Percentiles rank a stretch among this genome's conserved stretches.
Evolutionary conservation across 64 coral and sea anemone genomes (phyloP).

Genomic region (Trachythela sp.): DNA sequence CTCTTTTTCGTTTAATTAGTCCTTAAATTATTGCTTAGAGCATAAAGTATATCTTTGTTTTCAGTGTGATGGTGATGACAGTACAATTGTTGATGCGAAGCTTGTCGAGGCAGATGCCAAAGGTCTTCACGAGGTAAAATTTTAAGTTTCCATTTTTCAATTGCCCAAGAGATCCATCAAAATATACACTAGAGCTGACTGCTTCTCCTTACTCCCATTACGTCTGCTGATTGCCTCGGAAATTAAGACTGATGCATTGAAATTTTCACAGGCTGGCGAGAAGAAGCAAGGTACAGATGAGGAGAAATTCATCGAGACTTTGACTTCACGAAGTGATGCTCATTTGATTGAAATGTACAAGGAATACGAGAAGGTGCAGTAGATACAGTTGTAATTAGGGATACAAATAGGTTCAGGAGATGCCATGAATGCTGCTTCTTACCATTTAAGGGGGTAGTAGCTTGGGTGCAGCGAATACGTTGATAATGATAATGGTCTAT

Average conservation of each 20-base stretch:
- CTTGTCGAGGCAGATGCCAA: not conserved
- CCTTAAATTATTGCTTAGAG: not conserved
- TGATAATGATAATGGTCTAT: no score
- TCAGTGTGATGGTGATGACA: slow-evolving; percentile 5
- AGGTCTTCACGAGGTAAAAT: not conserved
- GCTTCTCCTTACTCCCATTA: no score
- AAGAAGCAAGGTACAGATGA: slow-evolving; percentile 49
- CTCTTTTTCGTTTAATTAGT: no score
- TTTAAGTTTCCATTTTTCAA: no score
- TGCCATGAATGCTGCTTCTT: no score
- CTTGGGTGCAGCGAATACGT: no score
- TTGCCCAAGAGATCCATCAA: no score
- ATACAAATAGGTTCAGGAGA: not conserved
- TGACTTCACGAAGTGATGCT: slow-evolving; percentile 65
- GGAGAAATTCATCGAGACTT: slow-evolving; percentile 67
- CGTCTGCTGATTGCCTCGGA: no score
- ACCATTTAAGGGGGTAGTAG: no score
- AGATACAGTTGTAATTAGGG: not conserved
- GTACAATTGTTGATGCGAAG: not conserved
- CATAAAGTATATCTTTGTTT: not conserved
- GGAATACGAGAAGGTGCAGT: slow-evolving; percentile 70
- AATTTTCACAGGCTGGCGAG: not conserved
- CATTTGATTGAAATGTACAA: slow-evolving; percentile 68
- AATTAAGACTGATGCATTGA: no score
- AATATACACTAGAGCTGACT: no score